Percentiles rank a stretch among this genome's conserved stretches.
Conservation (phyloP, 1,140 invertebrate species). For the Stegodyphus mimosarum region DNA sequence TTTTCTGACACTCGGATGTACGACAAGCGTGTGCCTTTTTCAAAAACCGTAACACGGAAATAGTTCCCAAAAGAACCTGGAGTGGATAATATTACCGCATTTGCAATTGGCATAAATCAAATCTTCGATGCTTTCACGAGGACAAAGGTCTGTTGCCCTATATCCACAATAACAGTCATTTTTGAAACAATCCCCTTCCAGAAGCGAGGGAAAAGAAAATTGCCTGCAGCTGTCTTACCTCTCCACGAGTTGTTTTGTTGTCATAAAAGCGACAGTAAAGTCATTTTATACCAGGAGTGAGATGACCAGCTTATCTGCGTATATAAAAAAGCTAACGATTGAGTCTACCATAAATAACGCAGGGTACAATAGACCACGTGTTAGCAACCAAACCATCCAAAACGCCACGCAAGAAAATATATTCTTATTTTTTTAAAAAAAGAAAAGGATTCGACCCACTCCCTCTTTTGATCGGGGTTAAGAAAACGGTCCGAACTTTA, state of each 20-base stretch:
- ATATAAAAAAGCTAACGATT: background rate
- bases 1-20: conserved; percentile 9
- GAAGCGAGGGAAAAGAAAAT: conserved; percentile 14
- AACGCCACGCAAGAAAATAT: background rate
- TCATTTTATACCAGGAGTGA: conserved; percentile 22
- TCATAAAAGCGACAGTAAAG: conserved; percentile 55
- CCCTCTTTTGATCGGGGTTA: conserved; percentile 28
- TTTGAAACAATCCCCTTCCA: conserved; percentile 42
- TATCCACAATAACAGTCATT: conserved; percentile 38
- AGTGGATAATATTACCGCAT: conserved; percentile 16
- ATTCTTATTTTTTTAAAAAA: background rate
- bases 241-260: conserved; percentile 39
- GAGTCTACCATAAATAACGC: conserved; percentile 37
- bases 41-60: no score
- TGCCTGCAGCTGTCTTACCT: background rate
- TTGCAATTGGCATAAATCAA: conserved; percentile 31
- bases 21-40: background rate
- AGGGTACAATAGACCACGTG: conserved; percentile 47
- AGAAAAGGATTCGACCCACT: background rate
- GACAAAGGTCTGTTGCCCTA: conserved; percentile 47
- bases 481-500: conserved; percentile 29
- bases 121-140: conserved; percentile 7
- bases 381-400: conserved; percentile 7
- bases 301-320: conserved; percentile 14
- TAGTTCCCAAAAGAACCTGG: no score